A percentile compares a stretch with the other conserved stretches of the same genome.
These are phyloP conservation scores for Parnassius mnemosyne DNA, from an alignment of 2,888 invertebrate genomes.

Conservation along the genomic window DNA sequence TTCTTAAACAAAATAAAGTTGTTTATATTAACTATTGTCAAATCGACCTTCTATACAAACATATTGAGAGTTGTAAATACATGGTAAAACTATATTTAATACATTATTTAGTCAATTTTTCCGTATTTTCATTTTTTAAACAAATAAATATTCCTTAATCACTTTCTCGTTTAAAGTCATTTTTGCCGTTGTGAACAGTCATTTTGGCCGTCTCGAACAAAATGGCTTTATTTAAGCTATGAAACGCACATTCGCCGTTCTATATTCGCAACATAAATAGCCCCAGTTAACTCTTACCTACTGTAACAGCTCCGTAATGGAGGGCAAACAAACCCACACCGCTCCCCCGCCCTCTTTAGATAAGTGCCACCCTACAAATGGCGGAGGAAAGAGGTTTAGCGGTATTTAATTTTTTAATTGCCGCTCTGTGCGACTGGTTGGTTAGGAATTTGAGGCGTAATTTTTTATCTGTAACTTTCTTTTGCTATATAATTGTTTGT, in stretches of 20 bases:
- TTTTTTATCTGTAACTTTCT: slow-evolving; percentile 16
- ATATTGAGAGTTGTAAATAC: too few species aligned
- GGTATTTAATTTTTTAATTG: slow-evolving; percentile 26
- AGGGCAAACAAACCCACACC: slow-evolving; percentile 39
- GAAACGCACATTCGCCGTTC: slow-evolving; percentile 26
- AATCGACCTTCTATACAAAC: too few species aligned
- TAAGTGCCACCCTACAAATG: slow-evolving; percentile 37
- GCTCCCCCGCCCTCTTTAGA: slow-evolving; percentile 28
- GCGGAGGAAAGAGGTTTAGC: slow-evolving; percentile 18
- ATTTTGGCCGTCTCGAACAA: too few species aligned
- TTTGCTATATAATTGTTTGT: background rate
- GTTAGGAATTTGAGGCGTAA: background rate
- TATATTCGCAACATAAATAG: slow-evolving; percentile 27
- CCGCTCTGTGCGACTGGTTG: slow-evolving; percentile 11
- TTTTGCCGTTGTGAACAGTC: too few species aligned
- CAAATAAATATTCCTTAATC: too few species aligned
- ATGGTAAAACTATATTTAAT: too few species aligned
- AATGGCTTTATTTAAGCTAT: slow-evolving; percentile 1
- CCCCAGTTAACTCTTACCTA: slow-evolving; percentile 32
- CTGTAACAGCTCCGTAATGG: slow-evolving; percentile 50
- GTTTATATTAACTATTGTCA: too few species aligned
- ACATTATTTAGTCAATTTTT: too few species aligned
- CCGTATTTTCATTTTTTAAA: too few species aligned
- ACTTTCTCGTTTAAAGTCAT: too few species aligned
- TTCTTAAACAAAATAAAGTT: too few species aligned